A percentile compares a stretch with the other conserved stretches of the same genome.
phyloP scores from a whole-genome alignment of 2,888 invertebrate genomes.

The Bombylius major region DNA sequence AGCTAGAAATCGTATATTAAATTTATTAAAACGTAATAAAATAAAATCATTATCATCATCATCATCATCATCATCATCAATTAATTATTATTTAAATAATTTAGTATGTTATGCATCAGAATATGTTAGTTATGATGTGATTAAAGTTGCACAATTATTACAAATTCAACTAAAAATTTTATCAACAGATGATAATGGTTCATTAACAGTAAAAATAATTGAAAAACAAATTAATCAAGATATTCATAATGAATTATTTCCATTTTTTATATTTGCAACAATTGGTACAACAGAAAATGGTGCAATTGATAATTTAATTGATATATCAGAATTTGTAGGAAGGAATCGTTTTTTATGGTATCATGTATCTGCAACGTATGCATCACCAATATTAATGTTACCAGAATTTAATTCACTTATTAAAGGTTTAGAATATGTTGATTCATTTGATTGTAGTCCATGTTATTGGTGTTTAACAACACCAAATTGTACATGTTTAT shows the following conservation, averaged over 20 bases:
- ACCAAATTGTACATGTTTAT: conserved; percentile 5
- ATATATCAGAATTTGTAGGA: not conserved
- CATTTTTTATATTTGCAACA: conserved; percentile 5
- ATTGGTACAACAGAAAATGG: conserved; percentile 8
- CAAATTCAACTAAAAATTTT: not conserved
- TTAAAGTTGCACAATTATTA: conserved; percentile 3
- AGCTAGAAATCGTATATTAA: conserved; percentile 2
- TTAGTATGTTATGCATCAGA: conserved; percentile 5
- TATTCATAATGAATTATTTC: conserved; percentile 2
- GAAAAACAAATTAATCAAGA: conserved; percentile 5
- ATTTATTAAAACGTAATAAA: not conserved
- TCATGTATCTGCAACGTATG: conserved; percentile 10
- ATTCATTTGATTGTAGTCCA: conserved; percentile 10
- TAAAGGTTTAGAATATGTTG: conserved; percentile 1
- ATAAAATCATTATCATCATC: too few species aligned
- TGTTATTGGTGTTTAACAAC: conserved; percentile 7
- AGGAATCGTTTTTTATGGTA: conserved; percentile 7
- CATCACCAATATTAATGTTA: conserved; percentile 1
- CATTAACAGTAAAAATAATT: not conserved
- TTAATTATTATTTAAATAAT: not conserved
- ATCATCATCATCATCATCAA: not conserved
- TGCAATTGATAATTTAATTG: conserved; percentile 7
- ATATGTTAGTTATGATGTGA: conserved; percentile 2
- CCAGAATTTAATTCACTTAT: conserved; percentile 5
- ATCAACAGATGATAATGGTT: not conserved